These are phyloP conservation scores for Acronicta leporina DNA, from an alignment of 2,888 invertebrate species.

Conservation along the genomic window DNA sequence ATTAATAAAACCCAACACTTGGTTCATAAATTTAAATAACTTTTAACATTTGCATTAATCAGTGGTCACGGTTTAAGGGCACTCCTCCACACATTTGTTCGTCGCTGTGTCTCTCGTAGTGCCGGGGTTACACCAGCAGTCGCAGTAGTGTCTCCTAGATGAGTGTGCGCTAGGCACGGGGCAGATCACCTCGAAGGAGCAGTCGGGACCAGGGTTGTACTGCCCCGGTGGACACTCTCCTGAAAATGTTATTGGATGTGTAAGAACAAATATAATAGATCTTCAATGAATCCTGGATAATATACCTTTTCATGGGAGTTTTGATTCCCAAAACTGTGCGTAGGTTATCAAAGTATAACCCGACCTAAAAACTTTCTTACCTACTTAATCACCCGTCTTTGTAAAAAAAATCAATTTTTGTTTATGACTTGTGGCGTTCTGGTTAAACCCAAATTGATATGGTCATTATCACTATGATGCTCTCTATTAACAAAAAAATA, in stretches of 20 bases:
- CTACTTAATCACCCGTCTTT: no score
- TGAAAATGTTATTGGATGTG: constrained; percentile 53
- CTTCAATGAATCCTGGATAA: no score
- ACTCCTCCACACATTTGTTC: constrained; percentile 60
- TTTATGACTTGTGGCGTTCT: no score
- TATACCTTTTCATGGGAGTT: no score
- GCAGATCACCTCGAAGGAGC: constrained; percentile 64
- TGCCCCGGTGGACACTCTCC: constrained; percentile 69
- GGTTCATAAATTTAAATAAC: constrained; percentile 20
- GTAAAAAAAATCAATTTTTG: no score
- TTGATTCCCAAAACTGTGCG: no score
- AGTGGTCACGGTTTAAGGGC: constrained; percentile 35
- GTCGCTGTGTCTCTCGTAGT: constrained; percentile 58
- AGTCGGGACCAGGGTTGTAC: constrained; percentile 67
- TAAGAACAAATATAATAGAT: not conserved
- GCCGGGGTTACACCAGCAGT: constrained; percentile 71
- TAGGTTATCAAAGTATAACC: no score
- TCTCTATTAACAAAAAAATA: no score
- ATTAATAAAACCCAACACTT: constrained; percentile 19
- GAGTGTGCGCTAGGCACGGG: constrained; percentile 58
- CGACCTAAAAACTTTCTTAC: no score
- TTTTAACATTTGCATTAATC: constrained; percentile 1
- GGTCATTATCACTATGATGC: no score
- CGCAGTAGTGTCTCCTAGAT: constrained; percentile 65
- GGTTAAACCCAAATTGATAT: no score